A percentile compares a stretch with the other conserved stretches of the same genome.
phyloP scores from a whole-genome alignment of 2,113 vertebrate species.

The Bagarius yarrelli region DNA sequence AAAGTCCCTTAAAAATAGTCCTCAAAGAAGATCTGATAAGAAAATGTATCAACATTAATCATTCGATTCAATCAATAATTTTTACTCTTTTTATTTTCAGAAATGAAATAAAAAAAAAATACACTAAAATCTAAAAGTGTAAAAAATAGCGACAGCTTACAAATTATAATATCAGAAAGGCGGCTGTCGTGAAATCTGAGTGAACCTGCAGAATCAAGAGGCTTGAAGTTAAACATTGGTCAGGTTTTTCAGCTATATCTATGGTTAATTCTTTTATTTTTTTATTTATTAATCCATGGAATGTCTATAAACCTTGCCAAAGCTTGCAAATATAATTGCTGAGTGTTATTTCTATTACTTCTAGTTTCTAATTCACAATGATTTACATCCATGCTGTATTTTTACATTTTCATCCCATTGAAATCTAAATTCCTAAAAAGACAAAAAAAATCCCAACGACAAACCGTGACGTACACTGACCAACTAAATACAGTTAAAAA shows the following conservation, averaged over 20 bases:
- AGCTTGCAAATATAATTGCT: conserved; percentile 19
- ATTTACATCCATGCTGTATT: too few species aligned
- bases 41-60: too few species aligned
- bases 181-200: conserved; percentile 11
- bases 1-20: conserved; percentile 17
- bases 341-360: background rate
- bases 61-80: too few species aligned
- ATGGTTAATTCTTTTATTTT: conserved; percentile 1
- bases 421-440: too few species aligned
- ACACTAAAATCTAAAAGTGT: background rate
- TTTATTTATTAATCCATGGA: conserved; percentile 2
- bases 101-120: too few species aligned
- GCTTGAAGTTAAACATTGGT: background rate
- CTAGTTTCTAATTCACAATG: too few species aligned
- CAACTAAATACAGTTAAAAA: background rate
- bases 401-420: too few species aligned
- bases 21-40: too few species aligned
- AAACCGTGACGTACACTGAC: too few species aligned
- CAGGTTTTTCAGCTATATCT: conserved; percentile 34
- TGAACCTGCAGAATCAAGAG: conserved; percentile 17
- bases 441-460: too few species aligned
- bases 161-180: conserved; percentile 12
- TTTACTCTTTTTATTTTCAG: too few species aligned
- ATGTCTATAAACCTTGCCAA: background rate
- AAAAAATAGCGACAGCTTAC: conserved; percentile 16